Evolutionary conservation across 2,113 vertebrate species (phyloP).

Genomic region (Narcine bancroftii): DNA sequence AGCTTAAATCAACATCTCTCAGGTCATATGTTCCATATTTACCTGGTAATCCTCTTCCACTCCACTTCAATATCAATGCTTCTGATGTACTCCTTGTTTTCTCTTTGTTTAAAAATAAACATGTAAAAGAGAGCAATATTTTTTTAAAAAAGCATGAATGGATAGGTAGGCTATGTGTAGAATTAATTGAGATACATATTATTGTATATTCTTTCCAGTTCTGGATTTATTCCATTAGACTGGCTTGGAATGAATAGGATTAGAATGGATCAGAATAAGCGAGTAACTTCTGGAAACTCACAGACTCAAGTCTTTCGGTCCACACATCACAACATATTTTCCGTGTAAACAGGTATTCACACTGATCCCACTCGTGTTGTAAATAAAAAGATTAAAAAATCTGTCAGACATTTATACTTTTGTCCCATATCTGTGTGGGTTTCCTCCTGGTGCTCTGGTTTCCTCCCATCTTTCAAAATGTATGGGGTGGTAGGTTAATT

Average conservation of each 20-base stretch:
- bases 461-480: too few relatives aligned
- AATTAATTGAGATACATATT: not conserved
- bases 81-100: too few relatives aligned
- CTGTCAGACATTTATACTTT: too few relatives aligned
- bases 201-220: not conserved
- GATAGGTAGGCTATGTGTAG: not conserved
- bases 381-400: too few relatives aligned
- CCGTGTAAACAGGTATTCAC: not conserved
- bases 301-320: not conserved
- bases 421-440: too few relatives aligned
- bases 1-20: not conserved
- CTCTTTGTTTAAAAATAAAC: too few relatives aligned
- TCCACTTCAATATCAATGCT: too few relatives aligned
- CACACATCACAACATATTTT: not conserved
- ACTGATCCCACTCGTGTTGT: not conserved
- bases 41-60: slow-evolving; percentile 27
- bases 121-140: too few relatives aligned
- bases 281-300: not conserved
- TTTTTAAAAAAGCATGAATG: not conserved
- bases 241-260: not conserved
- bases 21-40: not conserved
- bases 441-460: too few relatives aligned
- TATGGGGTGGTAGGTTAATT: too few relatives aligned
- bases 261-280: not conserved
- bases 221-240: not conserved